Conservation (phyloP, 1,140 invertebrate genomes). For the Araneus ventricosus region DNA sequence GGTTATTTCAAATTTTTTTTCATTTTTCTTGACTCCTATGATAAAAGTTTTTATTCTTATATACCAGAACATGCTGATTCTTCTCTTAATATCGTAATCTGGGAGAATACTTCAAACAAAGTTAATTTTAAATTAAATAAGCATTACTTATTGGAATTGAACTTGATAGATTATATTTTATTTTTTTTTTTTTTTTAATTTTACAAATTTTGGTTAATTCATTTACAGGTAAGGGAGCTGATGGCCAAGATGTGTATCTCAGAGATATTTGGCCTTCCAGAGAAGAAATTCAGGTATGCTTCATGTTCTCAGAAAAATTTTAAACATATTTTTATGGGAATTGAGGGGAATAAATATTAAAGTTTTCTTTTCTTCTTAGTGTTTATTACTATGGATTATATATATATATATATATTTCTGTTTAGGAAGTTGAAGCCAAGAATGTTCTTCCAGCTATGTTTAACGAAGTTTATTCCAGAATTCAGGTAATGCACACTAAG, state of each 20-base stretch:
- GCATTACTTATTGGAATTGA: too few relatives aligned
- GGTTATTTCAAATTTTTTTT: too few relatives aligned
- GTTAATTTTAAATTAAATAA: too few relatives aligned
- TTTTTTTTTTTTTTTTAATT: not conserved
- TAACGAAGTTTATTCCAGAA: conserved; percentile 94
- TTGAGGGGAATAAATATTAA: too few relatives aligned
- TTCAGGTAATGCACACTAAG: conserved; percentile 79
- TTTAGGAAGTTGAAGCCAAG: conserved; percentile 90
- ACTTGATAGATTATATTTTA: not conserved
- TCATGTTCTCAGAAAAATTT: not conserved
- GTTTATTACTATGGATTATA: too few relatives aligned
- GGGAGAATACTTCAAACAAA: too few relatives aligned
- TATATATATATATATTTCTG: too few relatives aligned
- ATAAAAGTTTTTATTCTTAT: too few relatives aligned
- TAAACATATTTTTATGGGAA: not conserved
- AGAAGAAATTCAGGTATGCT: conserved; percentile 87
- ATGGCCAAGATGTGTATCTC: conserved; percentile 90
- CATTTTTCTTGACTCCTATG: too few relatives aligned
- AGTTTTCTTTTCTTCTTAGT: not conserved
- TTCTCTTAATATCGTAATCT: too few relatives aligned
- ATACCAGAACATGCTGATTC: too few relatives aligned
- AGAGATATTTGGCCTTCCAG: conserved; percentile 97
- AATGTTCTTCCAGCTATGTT: conserved; percentile 99
- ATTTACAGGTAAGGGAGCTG: conserved; percentile 83
- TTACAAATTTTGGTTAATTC: not conserved